Evolutionary conservation across 2,888 invertebrate species (phyloP).

Genomic region (Watsonalla cultraria): DNA sequence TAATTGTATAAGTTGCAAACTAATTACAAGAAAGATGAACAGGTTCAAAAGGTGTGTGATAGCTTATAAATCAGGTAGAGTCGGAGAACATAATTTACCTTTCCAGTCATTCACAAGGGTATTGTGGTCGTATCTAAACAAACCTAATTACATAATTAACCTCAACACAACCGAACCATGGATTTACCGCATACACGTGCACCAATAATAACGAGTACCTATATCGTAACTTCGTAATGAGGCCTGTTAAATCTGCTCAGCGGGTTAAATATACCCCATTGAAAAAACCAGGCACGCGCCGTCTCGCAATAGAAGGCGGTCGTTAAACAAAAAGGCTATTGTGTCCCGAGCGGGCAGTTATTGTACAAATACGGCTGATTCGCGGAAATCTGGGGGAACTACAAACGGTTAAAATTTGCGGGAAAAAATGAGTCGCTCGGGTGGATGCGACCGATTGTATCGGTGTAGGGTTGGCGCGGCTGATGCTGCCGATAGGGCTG

Average conservation of each 20-base stretch:
- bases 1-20: no score
- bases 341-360: slow-evolving; percentile 61
- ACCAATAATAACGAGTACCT: background rate
- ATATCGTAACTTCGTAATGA: slow-evolving; percentile 10
- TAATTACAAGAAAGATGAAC: no score
- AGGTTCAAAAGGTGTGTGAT: no score
- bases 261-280: slow-evolving; percentile 49
- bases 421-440: slow-evolving; percentile 58
- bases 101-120: no score
- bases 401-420: slow-evolving; percentile 68
- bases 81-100: no score
- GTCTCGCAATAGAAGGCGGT: slow-evolving; percentile 60
- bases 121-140: no score
- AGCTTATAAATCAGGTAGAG: no score
- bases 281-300: slow-evolving; percentile 60
- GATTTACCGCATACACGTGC: background rate
- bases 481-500: background rate
- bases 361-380: slow-evolving; percentile 68
- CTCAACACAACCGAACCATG: no score
- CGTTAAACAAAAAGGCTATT: slow-evolving; percentile 72
- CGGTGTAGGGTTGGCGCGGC: slow-evolving; percentile 48
- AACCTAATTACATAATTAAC: no score
- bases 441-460: slow-evolving; percentile 41
- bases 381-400: slow-evolving; percentile 52
- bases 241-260: slow-evolving; percentile 5